Base-by-base conservation (phyloP, 2,797 vertebrate species). In the Malacoraja senta region DNA sequence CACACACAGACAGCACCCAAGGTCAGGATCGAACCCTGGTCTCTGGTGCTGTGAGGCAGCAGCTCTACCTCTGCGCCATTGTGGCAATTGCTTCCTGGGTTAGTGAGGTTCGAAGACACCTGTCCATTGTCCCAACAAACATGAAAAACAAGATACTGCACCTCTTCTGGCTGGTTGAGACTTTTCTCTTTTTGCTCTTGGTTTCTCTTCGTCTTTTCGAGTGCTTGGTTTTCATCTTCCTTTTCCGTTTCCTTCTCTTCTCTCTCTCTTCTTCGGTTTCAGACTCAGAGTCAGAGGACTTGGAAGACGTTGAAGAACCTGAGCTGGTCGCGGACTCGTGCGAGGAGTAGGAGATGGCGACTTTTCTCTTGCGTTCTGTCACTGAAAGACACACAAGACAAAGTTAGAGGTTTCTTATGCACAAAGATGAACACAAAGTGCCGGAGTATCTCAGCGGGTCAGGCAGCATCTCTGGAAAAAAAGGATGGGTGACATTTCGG, bases 301-400 rank as follows among this genome's bases (percentile, higher is more conserved):
- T 96, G 74, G 97, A 96, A 24, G 94, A 94, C 29, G 93, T 92
- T 12, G 68, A 53, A 76, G 90, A 76, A 76, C 53, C 35, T 0
- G 90, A 92, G 26, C 65, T 74, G 38, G 35, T 72, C 88, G 95
- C 95, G 0, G 97, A 98, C 77, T 96, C 97, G 95, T 98, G 97
- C 0, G 97, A 95, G 90, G 96, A 97, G 86, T 95, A 95, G 61
- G 97, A 95, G 15, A 38, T 12, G 32, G 95, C 94, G 38, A 97
- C 96, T 94, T 97, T 98, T 95, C 96, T 97, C 94, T 97, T 98
- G 94, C 97, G 97, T 95, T 98, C 97, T 94, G 98, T 95, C 24
- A 97, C 97, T 97, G 93, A 32, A 94, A 93, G 44, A 38, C 35
- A 68, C 8, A 63, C 12, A 79, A 77, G 44, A 76, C 72, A 74